These are phyloP conservation scores for Nanorana parkeri DNA, from an alignment of 2,113 vertebrate species.

Conservation along the genomic window DNA sequence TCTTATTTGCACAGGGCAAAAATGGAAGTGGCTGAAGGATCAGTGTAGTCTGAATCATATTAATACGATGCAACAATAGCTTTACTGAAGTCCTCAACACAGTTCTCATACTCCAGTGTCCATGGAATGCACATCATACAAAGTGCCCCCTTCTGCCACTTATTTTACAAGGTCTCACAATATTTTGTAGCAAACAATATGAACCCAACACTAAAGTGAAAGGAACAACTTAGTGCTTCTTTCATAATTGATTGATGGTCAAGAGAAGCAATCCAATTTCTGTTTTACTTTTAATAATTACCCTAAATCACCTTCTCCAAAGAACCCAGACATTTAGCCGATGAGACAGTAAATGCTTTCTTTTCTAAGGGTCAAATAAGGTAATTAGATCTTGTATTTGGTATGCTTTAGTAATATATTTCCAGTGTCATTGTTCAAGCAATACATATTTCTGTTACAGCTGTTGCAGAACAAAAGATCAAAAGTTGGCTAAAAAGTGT, in stretches of 20 bases:
- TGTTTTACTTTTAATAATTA: constrained; percentile 21
- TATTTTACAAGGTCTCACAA: no score
- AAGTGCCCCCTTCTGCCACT: no score
- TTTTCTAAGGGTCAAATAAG: constrained; percentile 14
- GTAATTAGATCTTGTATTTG: constrained; percentile 40
- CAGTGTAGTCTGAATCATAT: no score
- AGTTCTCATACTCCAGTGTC: no score
- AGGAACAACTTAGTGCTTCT: no score
- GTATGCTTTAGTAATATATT: constrained; percentile 42
- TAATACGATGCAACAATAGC: no score
- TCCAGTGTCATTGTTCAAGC: constrained; percentile 31
- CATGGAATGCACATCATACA: no score
- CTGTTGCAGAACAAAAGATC: constrained; percentile 50
- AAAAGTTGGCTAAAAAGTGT: constrained; percentile 44
- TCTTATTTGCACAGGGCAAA: no score
- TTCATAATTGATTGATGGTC: background rate
- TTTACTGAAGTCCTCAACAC: no score
- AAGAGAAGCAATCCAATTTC: constrained; percentile 16
- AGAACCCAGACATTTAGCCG: constrained; percentile 2
- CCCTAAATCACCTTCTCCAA: background rate
- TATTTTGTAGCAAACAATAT: no score
- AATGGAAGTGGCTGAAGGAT: no score
- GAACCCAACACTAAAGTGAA: no score
- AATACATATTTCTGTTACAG: constrained; percentile 34
- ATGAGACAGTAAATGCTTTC: background rate